Evolutionary conservation across 1,140 invertebrate genomes (phyloP).

Genomic region (Papilio aristodemus): DNA sequence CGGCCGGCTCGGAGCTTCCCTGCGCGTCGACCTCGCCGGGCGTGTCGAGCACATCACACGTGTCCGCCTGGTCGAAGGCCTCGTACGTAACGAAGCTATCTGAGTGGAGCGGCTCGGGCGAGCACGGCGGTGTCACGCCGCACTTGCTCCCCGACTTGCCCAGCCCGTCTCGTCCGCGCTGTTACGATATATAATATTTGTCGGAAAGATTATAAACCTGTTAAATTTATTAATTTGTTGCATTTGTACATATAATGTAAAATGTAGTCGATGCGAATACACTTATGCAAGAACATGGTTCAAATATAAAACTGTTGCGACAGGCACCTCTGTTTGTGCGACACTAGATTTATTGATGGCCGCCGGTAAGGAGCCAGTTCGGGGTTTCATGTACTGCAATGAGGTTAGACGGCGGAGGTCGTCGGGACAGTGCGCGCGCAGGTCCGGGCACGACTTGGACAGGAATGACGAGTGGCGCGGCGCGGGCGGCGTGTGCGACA

Average conservation of each 20-base stretch:
- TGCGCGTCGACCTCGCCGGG: slow-evolving; percentile 32
- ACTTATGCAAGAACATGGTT: too few species aligned
- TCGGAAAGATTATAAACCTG: not conserved
- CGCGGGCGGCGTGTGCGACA: slow-evolving; percentile 81
- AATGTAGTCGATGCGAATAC: too few species aligned
- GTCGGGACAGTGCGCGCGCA: slow-evolving; percentile 49
- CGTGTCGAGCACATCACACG: not conserved
- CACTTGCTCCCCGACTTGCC: slow-evolving; percentile 54
- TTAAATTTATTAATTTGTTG: too few species aligned
- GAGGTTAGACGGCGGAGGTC: slow-evolving; percentile 34
- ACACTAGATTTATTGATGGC: slow-evolving; percentile 45
- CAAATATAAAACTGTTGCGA: not conserved
- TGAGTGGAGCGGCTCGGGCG: slow-evolving; percentile 41
- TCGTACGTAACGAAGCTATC: slow-evolving; percentile 1
- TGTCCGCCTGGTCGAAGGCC: slow-evolving; percentile 8
- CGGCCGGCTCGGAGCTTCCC: slow-evolving; percentile 36
- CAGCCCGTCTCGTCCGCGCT: slow-evolving; percentile 40
- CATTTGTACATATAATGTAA: too few species aligned
- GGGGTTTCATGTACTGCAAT: slow-evolving; percentile 39
- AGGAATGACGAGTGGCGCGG: slow-evolving; percentile 81
- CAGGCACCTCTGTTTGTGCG: slow-evolving; percentile 43
- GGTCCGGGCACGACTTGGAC: slow-evolving; percentile 92
- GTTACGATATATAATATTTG: not conserved
- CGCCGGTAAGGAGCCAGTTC: slow-evolving; percentile 48
- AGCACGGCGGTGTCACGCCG: slow-evolving; percentile 60